phyloP scores from a whole-genome alignment of 2,113 vertebrate genomes.

The Potamarius usumacintae region DNA sequence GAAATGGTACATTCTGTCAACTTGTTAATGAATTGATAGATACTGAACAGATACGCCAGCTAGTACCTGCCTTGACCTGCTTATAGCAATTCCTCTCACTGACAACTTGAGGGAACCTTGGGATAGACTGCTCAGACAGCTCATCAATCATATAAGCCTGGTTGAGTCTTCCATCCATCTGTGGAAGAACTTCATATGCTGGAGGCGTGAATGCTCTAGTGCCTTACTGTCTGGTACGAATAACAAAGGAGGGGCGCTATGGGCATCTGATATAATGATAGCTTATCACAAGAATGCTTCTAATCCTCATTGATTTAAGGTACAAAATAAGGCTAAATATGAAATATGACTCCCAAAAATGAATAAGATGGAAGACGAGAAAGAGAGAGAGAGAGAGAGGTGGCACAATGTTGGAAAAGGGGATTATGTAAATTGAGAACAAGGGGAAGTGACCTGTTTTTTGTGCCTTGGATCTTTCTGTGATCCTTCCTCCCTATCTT shows the following conservation, averaged over 20 bases:
- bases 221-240: slow-evolving; percentile 31
- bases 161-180: neutral
- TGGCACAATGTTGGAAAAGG: slow-evolving; percentile 41
- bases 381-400: slow-evolving; percentile 40
- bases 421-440: slow-evolving; percentile 62
- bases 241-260: slow-evolving; percentile 22
- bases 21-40: neutral
- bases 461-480: slow-evolving; percentile 40
- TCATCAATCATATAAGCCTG: neutral
- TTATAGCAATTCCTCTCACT: neutral
- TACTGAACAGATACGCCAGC: neutral
- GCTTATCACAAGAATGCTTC: slow-evolving; percentile 53
- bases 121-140: neutral
- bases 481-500: slow-evolving; percentile 43
- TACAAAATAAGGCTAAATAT: slow-evolving; percentile 51
- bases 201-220: neutral
- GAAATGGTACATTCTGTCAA: neutral
- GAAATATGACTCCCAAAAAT: slow-evolving; percentile 56
- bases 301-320: slow-evolving; percentile 52
- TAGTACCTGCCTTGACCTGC: no score
- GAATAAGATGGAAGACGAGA: slow-evolving; percentile 15
- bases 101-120: neutral
- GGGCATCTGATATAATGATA: slow-evolving; percentile 53
- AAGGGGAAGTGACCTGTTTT: slow-evolving; percentile 59
- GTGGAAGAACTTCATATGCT: neutral